Percentiles rank a stretch among this genome's conserved stretches.
These are phyloP conservation scores for Calcarius lapponicus DNA, from an alignment of 2,797 vertebrate genomes.

Conservation along the genomic window DNA sequence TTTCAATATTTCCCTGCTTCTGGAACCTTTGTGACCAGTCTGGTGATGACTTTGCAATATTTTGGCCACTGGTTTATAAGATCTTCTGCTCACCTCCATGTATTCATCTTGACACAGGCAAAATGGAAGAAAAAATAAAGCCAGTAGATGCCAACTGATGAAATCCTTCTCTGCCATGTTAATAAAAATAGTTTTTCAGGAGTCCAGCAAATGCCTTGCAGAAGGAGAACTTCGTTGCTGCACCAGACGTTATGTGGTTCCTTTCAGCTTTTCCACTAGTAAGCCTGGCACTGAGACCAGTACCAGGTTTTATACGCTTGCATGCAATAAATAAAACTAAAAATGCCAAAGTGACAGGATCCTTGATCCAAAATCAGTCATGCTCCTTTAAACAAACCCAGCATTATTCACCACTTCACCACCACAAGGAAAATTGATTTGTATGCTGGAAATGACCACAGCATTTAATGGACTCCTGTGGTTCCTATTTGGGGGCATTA, in stretches of 20 bases:
- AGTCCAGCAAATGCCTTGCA: constrained; percentile 56
- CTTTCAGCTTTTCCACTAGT: constrained; percentile 63
- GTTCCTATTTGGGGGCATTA: constrained; percentile 69
- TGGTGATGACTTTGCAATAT: constrained; percentile 84
- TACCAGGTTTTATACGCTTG: constrained; percentile 76
- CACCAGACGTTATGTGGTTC: constrained; percentile 52
- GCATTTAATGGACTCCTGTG: constrained; percentile 66
- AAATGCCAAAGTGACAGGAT: constrained; percentile 74
- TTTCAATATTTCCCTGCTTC: constrained; percentile 81
- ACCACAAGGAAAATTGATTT: constrained; percentile 74
- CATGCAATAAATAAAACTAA: constrained; percentile 78
- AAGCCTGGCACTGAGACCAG: constrained; percentile 65
- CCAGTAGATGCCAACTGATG: constrained; percentile 77
- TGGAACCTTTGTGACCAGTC: constrained; percentile 77
- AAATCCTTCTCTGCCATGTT: constrained; percentile 75
- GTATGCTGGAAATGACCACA: constrained; percentile 69
- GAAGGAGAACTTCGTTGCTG: constrained; percentile 45
- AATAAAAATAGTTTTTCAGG: constrained; percentile 50
- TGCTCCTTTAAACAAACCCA: constrained; percentile 72
- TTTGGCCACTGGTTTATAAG: constrained; percentile 81
- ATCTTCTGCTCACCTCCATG: constrained; percentile 86
- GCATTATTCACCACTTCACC: constrained; percentile 79
- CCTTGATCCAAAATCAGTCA: constrained; percentile 73
- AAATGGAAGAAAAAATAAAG: constrained; percentile 79
- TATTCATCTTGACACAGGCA: constrained; percentile 84